A percentile compares a stretch with the other conserved stretches of the same genome.
These are phyloP conservation scores for Strix uralensis DNA, from an alignment of 2,113 vertebrate species.

Conservation along the genomic window DNA sequence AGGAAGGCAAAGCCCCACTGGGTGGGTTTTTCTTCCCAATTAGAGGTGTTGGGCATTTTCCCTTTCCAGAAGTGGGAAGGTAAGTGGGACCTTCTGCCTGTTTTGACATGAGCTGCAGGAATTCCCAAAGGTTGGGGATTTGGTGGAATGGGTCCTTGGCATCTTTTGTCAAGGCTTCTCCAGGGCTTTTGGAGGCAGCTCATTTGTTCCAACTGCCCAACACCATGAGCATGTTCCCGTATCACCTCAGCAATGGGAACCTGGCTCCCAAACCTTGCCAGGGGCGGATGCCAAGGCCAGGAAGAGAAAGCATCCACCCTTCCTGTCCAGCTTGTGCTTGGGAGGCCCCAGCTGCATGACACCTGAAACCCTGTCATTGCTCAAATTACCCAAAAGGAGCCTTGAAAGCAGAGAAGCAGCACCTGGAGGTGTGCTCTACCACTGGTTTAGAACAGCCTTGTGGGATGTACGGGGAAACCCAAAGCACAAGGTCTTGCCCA, in stretches of 20 bases:
- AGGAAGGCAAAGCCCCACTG: neutral
- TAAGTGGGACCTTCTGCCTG: rapidly evolving
- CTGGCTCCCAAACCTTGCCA: neutral
- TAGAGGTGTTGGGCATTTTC: neutral
- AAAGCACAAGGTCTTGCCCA: neutral
- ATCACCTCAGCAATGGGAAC: rapidly evolving
- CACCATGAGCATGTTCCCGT: rapidly evolving
- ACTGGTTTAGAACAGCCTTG: neutral
- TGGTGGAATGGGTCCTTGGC: neutral
- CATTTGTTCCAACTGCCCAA: neutral
- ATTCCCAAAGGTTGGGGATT: neutral
- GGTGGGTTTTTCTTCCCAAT: neutral
- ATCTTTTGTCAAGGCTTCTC: neutral
- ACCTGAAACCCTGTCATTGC: neutral
- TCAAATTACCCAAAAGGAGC: neutral
- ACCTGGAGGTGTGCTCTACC: rapidly evolving
- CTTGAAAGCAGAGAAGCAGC: neutral
- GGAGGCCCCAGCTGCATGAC: neutral
- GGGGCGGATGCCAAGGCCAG: neutral
- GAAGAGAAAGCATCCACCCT: neutral
- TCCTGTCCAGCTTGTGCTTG: neutral
- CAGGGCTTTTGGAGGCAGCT: neutral
- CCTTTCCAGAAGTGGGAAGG: neutral
- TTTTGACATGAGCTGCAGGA: neutral
- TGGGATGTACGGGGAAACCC: neutral